Percentiles rank a stretch among this genome's conserved stretches.
Evolutionary conservation across 2,113 vertebrate species (phyloP).

Genomic region (Periophthalmus modestus): DNA sequence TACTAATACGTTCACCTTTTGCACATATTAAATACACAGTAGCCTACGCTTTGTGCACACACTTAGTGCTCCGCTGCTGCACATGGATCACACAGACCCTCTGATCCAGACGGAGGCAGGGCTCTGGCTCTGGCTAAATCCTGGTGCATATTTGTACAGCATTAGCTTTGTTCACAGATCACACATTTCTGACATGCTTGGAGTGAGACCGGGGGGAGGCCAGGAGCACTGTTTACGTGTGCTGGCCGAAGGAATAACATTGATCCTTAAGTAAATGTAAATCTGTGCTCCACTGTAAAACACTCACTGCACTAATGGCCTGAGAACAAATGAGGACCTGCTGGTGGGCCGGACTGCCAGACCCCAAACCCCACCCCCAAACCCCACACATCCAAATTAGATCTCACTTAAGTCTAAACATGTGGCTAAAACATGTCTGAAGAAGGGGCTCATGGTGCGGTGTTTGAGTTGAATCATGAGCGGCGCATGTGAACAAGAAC

Average conservation of each 20-base stretch:
- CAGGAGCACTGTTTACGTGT: constrained; percentile 62
- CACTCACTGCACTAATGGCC: constrained; percentile 78
- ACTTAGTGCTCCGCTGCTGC: not conserved
- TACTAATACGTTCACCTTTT: not conserved
- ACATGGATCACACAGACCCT: not conserved
- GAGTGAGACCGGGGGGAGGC: constrained; percentile 19
- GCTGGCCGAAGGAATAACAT: constrained; percentile 66
- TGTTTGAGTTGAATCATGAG: no score
- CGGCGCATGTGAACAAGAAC: no score
- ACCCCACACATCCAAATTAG: not conserved
- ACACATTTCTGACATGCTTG: constrained; percentile 43
- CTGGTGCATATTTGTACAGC: constrained; percentile 27
- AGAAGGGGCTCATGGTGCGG: not conserved
- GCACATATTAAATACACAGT: not conserved
- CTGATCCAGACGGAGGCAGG: constrained; percentile 1
- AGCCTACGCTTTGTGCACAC: not conserved
- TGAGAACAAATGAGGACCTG: constrained; percentile 74
- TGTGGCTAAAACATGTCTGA: not conserved
- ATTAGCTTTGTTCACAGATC: constrained; percentile 32
- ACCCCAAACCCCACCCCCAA: not conserved
- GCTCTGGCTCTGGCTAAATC: constrained; percentile 19
- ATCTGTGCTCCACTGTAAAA: constrained; percentile 74
- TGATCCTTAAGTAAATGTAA: constrained; percentile 72
- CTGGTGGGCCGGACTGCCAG: constrained; percentile 63
- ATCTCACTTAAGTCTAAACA: not conserved